These are phyloP conservation scores for Harlomillsia oculata DNA, from an alignment of 1,140 invertebrate species.

Conservation along the genomic window DNA sequence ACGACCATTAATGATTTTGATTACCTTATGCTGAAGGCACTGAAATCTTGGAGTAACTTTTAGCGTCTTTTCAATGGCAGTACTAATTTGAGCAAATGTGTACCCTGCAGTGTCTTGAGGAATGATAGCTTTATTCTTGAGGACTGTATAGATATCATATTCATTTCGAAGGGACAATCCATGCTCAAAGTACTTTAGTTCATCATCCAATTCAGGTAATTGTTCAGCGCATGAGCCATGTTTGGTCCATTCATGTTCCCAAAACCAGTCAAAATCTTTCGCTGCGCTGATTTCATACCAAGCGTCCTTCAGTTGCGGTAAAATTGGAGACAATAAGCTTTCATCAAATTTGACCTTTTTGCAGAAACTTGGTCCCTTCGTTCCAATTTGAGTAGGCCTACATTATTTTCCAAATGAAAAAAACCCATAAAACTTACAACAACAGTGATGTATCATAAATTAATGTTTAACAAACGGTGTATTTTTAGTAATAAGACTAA, in stretches of 20 bases:
- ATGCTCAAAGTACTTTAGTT: constrained; percentile 28
- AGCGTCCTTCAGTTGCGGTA: constrained; percentile 16
- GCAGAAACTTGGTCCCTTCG: constrained; percentile 31
- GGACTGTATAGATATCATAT: constrained; percentile 31
- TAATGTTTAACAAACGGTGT: no score
- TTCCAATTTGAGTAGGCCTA: constrained; percentile 26
- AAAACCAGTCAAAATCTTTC: constrained; percentile 25
- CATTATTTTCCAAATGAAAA: no score
- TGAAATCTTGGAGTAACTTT: constrained; percentile 22
- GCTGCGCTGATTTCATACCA: constrained; percentile 33
- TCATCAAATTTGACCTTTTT: constrained; percentile 31
- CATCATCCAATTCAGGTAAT: constrained; percentile 14
- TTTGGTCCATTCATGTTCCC: constrained; percentile 34
- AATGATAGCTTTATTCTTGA: constrained; percentile 22
- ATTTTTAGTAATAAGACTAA: no score
- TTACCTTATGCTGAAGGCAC: constrained; percentile 24
- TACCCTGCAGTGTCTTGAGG: constrained; percentile 25
- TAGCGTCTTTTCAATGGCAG: constrained; percentile 12
- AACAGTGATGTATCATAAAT: no score
- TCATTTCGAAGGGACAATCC: constrained; percentile 26
- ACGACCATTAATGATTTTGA: background rate
- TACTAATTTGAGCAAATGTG: constrained; percentile 2
- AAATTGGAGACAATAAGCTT: constrained; percentile 13
- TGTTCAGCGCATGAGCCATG: constrained; percentile 32
- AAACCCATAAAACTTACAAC: no score